Percentiles rank a stretch among this genome's conserved stretches.
These are phyloP conservation scores for Gobius niger DNA, from an alignment of 2,113 vertebrate genomes.

Conservation along the genomic window DNA sequence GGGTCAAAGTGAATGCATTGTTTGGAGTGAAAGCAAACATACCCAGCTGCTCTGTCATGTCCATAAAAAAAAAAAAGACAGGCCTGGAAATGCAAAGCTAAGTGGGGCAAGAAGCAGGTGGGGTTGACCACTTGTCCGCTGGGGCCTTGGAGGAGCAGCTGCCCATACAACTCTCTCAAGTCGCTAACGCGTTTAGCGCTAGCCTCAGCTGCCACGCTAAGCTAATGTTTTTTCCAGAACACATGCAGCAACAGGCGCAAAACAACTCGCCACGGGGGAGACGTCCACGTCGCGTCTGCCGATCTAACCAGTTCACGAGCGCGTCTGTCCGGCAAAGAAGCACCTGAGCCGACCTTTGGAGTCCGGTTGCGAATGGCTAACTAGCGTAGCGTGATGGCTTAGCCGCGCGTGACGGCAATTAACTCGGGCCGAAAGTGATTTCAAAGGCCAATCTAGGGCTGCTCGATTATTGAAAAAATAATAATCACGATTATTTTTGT, in stretches of 20 bases:
- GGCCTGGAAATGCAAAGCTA: slow-evolving; percentile 37
- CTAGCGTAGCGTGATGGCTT: slow-evolving; percentile 57
- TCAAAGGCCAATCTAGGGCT: slow-evolving; percentile 14
- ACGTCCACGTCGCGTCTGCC: slow-evolving; percentile 34
- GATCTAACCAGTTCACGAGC: slow-evolving; percentile 61
- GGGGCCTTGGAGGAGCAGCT: slow-evolving; percentile 67
- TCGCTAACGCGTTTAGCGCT: slow-evolving; percentile 38
- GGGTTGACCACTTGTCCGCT: slow-evolving; percentile 36
- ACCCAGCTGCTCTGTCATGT: slow-evolving; percentile 4
- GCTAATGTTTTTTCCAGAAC: slow-evolving; percentile 12
- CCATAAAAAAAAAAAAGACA: slow-evolving; percentile 8
- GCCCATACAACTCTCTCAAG: slow-evolving; percentile 61
- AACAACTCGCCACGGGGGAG: slow-evolving; percentile 43
- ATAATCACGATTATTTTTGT: no score
- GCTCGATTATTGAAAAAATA: no score
- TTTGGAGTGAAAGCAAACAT: slow-evolving; percentile 8
- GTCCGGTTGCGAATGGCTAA: slow-evolving; percentile 38
- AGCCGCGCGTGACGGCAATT: slow-evolving; percentile 55
- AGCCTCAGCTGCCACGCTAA: slow-evolving; percentile 59
- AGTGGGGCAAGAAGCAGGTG: neutral
- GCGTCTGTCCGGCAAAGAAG: slow-evolving; percentile 66
- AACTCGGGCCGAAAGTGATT: slow-evolving; percentile 36
- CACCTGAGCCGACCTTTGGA: slow-evolving; percentile 71
- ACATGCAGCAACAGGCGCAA: slow-evolving; percentile 16
- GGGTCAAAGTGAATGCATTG: neutral